These are phyloP conservation scores for Myiothlypis chrysogaster DNA, from an alignment of 2,797 vertebrate genomes.

Conservation along the genomic window DNA sequence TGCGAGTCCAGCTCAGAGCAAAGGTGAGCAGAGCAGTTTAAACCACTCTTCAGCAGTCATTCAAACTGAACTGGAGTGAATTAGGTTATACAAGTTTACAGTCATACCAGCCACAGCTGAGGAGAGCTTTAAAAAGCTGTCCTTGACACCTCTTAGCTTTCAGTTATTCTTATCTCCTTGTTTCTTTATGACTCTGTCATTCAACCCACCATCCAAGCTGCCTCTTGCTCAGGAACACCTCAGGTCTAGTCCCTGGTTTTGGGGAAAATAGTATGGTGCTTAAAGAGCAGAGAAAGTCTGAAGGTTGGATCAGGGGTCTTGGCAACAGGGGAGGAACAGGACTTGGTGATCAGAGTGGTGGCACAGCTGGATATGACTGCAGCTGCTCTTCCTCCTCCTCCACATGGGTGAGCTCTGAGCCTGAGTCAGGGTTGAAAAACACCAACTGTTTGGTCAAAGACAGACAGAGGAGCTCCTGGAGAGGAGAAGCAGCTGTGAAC, in stretches of 20 bases:
- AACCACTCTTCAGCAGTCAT: not conserved
- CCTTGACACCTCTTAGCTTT: slow-evolving; percentile 28
- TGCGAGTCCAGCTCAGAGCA: not conserved
- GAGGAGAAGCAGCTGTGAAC: accelerated
- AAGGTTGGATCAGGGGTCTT: not conserved
- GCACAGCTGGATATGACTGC: not conserved
- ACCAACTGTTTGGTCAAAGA: not conserved
- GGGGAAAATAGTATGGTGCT: not conserved
- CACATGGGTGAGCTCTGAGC: accelerated
- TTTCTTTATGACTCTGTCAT: slow-evolving; percentile 27
- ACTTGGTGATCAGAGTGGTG: not conserved
- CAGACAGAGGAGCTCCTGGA: not conserved
- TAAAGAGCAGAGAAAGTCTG: not conserved
- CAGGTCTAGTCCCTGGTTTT: not conserved
- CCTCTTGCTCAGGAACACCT: not conserved
- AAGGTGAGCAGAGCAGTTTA: not conserved
- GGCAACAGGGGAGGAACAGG: not conserved
- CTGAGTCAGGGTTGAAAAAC: not conserved
- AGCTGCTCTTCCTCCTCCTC: not conserved
- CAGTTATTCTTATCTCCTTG: not conserved
- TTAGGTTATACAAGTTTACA: not conserved
- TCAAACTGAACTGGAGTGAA: not conserved
- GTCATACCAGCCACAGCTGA: not conserved
- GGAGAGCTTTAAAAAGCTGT: not conserved
- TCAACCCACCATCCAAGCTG: not conserved